Conservation (phyloP, 2,797 vertebrate genomes). For the Mormyrops attenuatus region DNA sequence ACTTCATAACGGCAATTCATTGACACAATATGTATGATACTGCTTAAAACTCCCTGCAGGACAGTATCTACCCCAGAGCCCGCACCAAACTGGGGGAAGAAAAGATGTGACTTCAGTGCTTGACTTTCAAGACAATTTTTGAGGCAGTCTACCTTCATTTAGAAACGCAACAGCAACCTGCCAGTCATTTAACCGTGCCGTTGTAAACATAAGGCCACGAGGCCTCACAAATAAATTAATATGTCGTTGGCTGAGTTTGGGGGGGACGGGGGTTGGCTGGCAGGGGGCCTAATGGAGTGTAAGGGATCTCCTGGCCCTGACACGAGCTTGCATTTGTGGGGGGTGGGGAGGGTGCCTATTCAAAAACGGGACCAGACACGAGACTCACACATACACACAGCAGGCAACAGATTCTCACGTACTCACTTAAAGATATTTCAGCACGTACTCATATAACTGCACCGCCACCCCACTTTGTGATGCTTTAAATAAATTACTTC, state of each 20-base stretch:
- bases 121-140: neutral
- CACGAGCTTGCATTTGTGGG: neutral
- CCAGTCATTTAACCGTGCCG: neutral
- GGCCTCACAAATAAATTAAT: neutral
- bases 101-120: neutral
- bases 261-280: neutral
- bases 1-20: neutral
- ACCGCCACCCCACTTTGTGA: neutral
- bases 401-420: neutral
- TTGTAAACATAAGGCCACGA: neutral
- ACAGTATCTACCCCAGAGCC: neutral
- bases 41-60: too few relatives aligned
- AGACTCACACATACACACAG: neutral
- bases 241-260: neutral
- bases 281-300: neutral
- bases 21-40: neutral
- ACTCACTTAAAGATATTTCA: neutral
- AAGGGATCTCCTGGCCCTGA: neutral
- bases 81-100: neutral
- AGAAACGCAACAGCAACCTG: neutral
- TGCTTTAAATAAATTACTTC: neutral
- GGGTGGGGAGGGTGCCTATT: neutral
- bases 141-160: neutral
- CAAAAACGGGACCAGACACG: neutral
- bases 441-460: neutral